These are phyloP conservation scores for Lordiphosa clarofinis DNA, from an alignment of 1,140 invertebrate genomes.

Conservation along the genomic window DNA sequence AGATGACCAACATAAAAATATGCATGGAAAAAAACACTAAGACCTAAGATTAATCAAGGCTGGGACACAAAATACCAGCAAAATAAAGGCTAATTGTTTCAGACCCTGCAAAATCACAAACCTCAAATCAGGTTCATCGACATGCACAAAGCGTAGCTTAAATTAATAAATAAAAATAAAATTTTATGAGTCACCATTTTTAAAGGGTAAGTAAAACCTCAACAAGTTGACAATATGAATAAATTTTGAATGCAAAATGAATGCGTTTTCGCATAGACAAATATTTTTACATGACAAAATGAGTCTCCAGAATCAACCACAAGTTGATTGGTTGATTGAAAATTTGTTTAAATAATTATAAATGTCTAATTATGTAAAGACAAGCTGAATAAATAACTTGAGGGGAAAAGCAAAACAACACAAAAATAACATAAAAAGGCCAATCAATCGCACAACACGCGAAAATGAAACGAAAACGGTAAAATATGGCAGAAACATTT, in stretches of 20 bases:
- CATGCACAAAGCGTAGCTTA: constrained; percentile 49
- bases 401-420: constrained; percentile 35
- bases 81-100: constrained; percentile 5
- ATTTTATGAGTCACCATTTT: constrained; percentile 47
- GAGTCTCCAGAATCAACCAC: constrained; percentile 30
- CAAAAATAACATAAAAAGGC: constrained; percentile 34
- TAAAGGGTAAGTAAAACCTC: neutral
- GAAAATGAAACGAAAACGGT: constrained; percentile 65
- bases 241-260: constrained; percentile 20
- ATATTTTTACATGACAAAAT: constrained; percentile 50
- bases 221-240: constrained; percentile 6
- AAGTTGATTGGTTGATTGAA: constrained; percentile 43
- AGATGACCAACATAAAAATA: constrained; percentile 59
- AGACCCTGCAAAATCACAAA: constrained; percentile 20
- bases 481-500: constrained; percentile 32
- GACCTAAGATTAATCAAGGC: constrained; percentile 29
- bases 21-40: constrained; percentile 1
- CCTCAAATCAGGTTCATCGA: constrained; percentile 49
- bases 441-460: constrained; percentile 58
- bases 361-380: constrained; percentile 55
- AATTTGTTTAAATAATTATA: constrained; percentile 13
- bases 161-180: constrained; percentile 24
- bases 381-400: constrained; percentile 43
- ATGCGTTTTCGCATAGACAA: constrained; percentile 35
- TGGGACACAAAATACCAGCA: neutral